Percentiles rank a stretch among this genome's conserved stretches.
Evolutionary conservation across 2,888 invertebrate genomes (phyloP).

Genomic region (Tuta absoluta): DNA sequence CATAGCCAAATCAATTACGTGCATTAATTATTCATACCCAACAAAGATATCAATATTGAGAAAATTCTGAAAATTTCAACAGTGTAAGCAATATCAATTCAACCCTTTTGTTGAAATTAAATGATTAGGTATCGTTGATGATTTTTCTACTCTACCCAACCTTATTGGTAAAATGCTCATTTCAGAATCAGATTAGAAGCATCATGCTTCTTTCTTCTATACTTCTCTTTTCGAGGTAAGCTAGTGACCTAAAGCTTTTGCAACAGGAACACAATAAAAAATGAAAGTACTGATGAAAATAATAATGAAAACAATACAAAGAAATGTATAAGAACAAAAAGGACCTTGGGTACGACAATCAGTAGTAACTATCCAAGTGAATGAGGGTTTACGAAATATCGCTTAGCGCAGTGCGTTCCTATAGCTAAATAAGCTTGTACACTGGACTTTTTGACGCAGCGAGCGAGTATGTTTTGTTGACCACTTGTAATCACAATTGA

Average conservation of each 20-base stretch:
- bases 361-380: conserved; percentile 40
- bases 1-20: too few species aligned
- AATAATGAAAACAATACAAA: conserved; percentile 28
- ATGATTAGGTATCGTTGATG: too few species aligned
- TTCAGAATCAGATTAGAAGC: too few species aligned
- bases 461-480: neutral
- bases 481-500: too few species aligned
- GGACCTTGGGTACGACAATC: conserved; percentile 58
- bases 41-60: too few species aligned
- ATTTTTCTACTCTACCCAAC: too few species aligned
- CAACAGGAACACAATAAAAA: conserved; percentile 5
- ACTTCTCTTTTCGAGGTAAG: conserved; percentile 3
- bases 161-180: too few species aligned
- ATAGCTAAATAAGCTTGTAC: conserved; percentile 27
- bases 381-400: conserved; percentile 50
- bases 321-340: conserved; percentile 46
- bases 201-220: neutral
- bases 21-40: too few species aligned
- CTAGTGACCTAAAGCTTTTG: conserved; percentile 17
- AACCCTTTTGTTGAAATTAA: too few species aligned
- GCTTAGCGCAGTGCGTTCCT: conserved; percentile 34
- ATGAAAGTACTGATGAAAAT: conserved; percentile 15
- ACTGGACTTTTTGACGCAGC: conserved; percentile 27
- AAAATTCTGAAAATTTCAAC: too few species aligned
- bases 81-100: too few species aligned